Base-by-base conservation (phyloP, 2,113 vertebrate genomes). In the Colaptes auratus region DNA sequence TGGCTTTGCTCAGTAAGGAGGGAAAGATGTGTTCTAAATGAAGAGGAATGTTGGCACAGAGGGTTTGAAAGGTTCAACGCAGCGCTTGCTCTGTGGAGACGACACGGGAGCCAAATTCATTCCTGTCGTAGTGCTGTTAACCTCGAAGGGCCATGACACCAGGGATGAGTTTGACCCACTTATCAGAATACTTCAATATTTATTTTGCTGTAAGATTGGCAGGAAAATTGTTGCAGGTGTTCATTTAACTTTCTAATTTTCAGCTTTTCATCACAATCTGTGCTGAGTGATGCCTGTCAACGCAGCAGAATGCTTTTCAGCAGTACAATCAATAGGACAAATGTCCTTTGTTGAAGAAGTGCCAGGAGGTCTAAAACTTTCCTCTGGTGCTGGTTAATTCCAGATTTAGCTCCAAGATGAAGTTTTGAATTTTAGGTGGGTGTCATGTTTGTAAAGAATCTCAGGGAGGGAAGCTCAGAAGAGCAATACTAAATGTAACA, bases 231-330 rank as follows among this genome's bases (percentile, higher is more conserved):
- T 88, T 94, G 86, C 96, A 97, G 97, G 96, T 97, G 96, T 94
- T 97, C 96, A 85, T 95, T 96, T 95, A 95, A 95, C 76, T 91
- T 96, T 95, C 84, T 90, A 90, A 94, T 97, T 93, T 95, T 96
- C 87, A 90, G 74, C 82, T 96, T 97, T 97, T 93, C 94, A 91
- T 96, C 90, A 78, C 52, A 77, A 12, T 90, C 90, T 95, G 79
- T 93, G 95, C 72, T 93, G 97, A 97, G 95, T 97, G 96, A 97
- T 82, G 87, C 86, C 93, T 97, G 96, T 97, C 97, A 93, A 91
- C 96, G 58, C 96, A 93, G 74, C 70, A 85, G 86, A 96, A 96
- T 97, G 94, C 96, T 97, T 95, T 96, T 97, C 91, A 96, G 94
- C 94, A 90, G 83, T 78, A 95, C 92, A 95, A 86, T 96, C 88